Evolutionary conservation across 2,888 invertebrate species (phyloP).

Genomic region (Eupelmus urozonus): DNA sequence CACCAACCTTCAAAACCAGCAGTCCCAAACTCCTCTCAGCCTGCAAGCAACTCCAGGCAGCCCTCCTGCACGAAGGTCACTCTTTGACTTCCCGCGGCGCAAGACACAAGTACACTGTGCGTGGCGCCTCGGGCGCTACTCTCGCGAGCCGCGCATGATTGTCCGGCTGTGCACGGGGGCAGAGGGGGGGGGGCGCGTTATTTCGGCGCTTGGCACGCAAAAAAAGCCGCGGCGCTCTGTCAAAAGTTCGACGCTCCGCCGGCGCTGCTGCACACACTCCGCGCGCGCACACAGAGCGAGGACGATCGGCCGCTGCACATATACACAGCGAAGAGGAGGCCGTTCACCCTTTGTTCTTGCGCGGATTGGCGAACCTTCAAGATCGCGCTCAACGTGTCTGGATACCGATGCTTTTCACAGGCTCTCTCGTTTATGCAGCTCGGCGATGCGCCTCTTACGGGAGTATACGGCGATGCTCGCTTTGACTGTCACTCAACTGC

Average conservation of each 20-base stretch:
- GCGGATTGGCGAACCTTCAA: neutral
- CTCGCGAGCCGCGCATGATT: neutral
- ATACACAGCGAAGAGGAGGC: neutral
- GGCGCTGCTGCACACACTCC: neutral
- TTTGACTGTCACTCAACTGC: too few relatives aligned
- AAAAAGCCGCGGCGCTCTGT: neutral
- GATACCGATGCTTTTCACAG: too few relatives aligned
- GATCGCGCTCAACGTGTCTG: neutral
- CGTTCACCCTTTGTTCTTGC: conserved; percentile 4
- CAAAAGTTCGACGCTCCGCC: conserved; percentile 20
- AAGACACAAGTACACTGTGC: neutral
- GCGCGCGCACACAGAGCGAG: neutral
- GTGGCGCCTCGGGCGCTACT: too few relatives aligned
- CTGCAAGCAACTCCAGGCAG: too few relatives aligned
- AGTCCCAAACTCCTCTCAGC: too few relatives aligned
- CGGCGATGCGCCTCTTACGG: too few relatives aligned
- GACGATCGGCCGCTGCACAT: neutral
- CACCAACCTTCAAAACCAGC: too few relatives aligned
- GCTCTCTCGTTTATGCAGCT: too few relatives aligned
- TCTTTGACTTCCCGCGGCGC: neutral
- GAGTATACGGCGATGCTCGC: too few relatives aligned
- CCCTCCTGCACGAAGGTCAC: too few relatives aligned
- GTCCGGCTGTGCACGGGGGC: neutral
- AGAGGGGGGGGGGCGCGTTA: neutral
- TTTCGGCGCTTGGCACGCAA: neutral